Evolutionary conservation across 1,140 invertebrate genomes (phyloP), one percentile per base, ranked within the genome.

Genomic region (Eurosta solidaginis): DNA sequence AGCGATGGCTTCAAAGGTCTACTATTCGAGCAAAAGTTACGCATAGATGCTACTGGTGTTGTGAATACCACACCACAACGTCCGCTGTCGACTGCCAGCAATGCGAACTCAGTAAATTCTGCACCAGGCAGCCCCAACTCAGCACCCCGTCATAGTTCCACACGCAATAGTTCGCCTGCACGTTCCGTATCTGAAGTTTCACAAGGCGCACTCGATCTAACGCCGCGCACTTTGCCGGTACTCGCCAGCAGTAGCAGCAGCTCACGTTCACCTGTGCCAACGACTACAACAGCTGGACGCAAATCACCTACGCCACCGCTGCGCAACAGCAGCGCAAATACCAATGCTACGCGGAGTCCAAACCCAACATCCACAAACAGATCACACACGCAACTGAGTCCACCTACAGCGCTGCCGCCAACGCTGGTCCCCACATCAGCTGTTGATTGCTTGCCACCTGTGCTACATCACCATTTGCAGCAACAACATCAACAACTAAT

Each of bases 201-300:
- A 0, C 88, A 91, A 79, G 90, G 91, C n/a, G 91, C 91, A 2
- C 81, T 92, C 17, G 91, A 92, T 81, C 81, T 92, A 40, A 92
- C 91, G 7, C 91, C 91, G 3, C 88, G 89, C 27, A 88, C 89
- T 12, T 76, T 36, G 49, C 75, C 74, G 22, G 20, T n/a, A 40
- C 54, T 5, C 6, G 50, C 1, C 20, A 81, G 29, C 59, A 78
- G 27, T 33, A 68, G 44, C 77, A 50, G 33, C 78, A 86, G 83
- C 27, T 82, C 82, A 1, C 49, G 49, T 2, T 78, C 79, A 14
- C 63, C 76, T 12, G 36, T 40, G 17, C 73, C 78, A 17, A 74
- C 25, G n/a, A 3, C 76, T 6, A 25, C 68, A 40, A 20, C 25
- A 40, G 40, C 22, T 5, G 75, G 36, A 44, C 54, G 54, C 27